phyloP scores from a whole-genome alignment of 1,140 invertebrate genomes.

The Anastatus disparis region DNA sequence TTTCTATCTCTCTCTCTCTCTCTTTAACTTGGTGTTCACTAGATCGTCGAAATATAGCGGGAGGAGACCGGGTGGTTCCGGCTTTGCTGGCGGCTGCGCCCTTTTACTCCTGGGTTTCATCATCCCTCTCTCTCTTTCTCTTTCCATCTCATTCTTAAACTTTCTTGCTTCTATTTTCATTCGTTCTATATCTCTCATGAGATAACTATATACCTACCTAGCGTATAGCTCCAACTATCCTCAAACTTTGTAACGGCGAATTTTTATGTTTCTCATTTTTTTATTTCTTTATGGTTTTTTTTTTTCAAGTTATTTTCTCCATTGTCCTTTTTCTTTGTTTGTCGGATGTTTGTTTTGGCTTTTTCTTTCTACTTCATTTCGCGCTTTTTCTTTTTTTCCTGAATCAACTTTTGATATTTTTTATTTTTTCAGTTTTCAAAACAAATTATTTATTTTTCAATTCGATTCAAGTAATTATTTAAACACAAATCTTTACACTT shows the following conservation, averaged over 20 bases:
- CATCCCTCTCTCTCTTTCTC: neutral
- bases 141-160: neutral
- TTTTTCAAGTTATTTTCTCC: too few species aligned
- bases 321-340: neutral
- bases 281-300: too few species aligned
- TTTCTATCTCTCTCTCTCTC: neutral
- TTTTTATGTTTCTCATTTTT: neutral
- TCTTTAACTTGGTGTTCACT: neutral
- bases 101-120: neutral
- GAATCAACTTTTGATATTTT: too few species aligned
- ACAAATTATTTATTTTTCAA: too few species aligned
- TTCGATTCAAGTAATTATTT: too few species aligned
- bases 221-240: neutral
- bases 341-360: neutral
- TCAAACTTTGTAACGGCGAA: constrained; percentile 2
- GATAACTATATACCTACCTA: too few species aligned
- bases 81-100: neutral
- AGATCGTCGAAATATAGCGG: neutral
- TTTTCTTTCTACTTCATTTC: too few species aligned
- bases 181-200: too few species aligned
- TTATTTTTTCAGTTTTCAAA: too few species aligned
- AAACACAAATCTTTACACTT: too few species aligned
- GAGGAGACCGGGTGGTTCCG: neutral
- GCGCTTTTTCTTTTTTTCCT: too few species aligned
- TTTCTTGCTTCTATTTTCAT: neutral